Conservation (phyloP, 2,113 vertebrate genomes). For the Microcebus ravelobensis region DNA sequence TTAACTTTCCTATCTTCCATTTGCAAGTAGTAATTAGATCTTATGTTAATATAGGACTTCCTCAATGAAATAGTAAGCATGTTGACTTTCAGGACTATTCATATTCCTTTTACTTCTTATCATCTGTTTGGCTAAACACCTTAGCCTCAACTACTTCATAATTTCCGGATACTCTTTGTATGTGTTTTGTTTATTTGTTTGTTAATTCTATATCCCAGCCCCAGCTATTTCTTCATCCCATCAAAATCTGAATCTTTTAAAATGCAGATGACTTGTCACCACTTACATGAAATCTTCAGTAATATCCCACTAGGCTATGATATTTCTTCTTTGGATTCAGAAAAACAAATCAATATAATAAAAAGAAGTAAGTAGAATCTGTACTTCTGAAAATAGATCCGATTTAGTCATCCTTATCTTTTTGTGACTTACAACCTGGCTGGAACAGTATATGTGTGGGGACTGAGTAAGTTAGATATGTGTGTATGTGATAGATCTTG, state of each 20-base stretch:
- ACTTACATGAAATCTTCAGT: not conserved
- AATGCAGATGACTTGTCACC: not conserved
- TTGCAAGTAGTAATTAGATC: not conserved
- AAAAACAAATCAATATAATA: not conserved
- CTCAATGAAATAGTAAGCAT: not conserved
- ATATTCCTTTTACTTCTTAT: not conserved
- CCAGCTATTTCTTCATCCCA: not conserved
- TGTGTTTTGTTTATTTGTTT: not conserved
- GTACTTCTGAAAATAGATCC: not conserved
- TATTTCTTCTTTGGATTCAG: not conserved
- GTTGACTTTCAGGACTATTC: not conserved
- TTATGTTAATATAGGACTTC: not conserved
- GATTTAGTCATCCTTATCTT: not conserved
- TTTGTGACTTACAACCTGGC: not conserved
- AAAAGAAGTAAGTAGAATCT: not conserved
- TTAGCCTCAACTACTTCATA: not conserved
- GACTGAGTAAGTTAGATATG: not conserved
- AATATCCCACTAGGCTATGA: not conserved
- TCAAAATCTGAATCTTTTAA: not conserved
- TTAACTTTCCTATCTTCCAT: not conserved
- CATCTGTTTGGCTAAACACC: not conserved
- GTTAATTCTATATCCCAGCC: not conserved
- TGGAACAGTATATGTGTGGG: not conserved
- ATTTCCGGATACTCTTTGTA: not conserved
- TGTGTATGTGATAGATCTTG: not conserved